These are phyloP conservation scores for Drosophila nr. fundita DNA, from an alignment of 2,888 invertebrate species.

Conservation along the genomic window DNA sequence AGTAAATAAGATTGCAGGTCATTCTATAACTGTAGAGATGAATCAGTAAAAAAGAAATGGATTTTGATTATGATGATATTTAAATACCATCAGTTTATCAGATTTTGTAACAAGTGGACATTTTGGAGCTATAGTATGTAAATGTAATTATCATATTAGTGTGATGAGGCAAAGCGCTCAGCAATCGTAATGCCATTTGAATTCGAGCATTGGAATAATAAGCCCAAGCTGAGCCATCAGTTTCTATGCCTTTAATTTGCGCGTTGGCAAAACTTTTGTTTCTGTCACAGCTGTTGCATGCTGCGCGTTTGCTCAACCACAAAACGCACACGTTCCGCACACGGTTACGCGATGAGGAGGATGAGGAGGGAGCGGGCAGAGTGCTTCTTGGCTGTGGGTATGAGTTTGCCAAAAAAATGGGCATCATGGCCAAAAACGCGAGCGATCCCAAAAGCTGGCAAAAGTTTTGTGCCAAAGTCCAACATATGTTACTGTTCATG, in stretches of 20 bases:
- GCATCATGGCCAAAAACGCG: constrained; percentile 32
- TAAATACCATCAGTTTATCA: neutral
- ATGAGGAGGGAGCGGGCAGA: neutral
- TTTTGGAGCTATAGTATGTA: neutral
- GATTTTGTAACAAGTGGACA: neutral
- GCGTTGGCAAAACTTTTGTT: constrained; percentile 30
- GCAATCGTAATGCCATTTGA: neutral
- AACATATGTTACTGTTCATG: constrained; percentile 77
- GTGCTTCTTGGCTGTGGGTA: constrained; percentile 8
- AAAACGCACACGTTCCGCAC: constrained; percentile 74
- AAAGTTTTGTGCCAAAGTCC: constrained; percentile 73
- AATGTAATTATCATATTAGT: neutral
- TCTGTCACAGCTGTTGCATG: constrained; percentile 74
- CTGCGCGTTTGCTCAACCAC: constrained; percentile 69
- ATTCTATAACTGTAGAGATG: neutral
- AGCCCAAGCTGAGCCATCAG: neutral
- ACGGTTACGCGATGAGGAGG: neutral
- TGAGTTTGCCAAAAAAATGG: constrained; percentile 39
- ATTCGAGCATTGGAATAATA: constrained; percentile 4
- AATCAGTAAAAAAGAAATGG: neutral
- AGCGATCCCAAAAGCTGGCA: constrained; percentile 51
- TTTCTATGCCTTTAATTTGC: constrained; percentile 27
- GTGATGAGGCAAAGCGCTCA: neutral
- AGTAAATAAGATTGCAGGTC: neutral
- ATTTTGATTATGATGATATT: neutral